Evolutionary conservation across 2,888 invertebrate species (phyloP), one percentile per base, ranked within the genome.

Genomic region (Pseudanteris insignis): DNA sequence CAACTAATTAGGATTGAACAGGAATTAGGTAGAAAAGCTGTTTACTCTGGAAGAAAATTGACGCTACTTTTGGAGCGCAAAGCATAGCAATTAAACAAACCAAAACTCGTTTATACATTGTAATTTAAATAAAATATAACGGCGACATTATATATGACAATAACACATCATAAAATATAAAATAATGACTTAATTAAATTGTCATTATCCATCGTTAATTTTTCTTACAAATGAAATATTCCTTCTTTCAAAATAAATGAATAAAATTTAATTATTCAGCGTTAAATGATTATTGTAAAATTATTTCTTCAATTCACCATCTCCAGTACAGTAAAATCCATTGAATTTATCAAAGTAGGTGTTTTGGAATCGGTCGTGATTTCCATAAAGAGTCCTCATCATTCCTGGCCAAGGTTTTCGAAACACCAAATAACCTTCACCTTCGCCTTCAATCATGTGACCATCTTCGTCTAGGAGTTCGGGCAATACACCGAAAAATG

Each of bases 271-370:
- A n/a, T n/a, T n/a, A n/a, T n/a, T n/a, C n/a, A n/a, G n/a, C n/a
- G n/a, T n/a, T n/a, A n/a, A n/a, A n/a, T n/a, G n/a, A n/a, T n/a
- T n/a, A n/a, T n/a, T n/a, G n/a, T n/a, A n/a, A n/a, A n/a, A n/a
- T n/a, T n/a, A n/a, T n/a, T n/a, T n/a, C n/a, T n/a, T n/a, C 18
- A 29, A 18, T 84, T 81, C 82, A 94, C 96, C 98, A 81, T 99
- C 99, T 36, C 98, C 98, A 40, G 98, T 97, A 81, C 94, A 95
- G 80, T 98, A 99, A 82, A 89, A 98, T 44, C 98, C 98, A 0
- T 93, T 93, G 81, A 98, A 99, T 81, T 92, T 92, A 47, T 91
- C 89, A 83, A 98, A 98, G 79, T 98, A 98, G 0, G 95, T 94
- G 30, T 88, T 88, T 80, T 94, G 90, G 79, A 90, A 96, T 68